Evolutionary conservation across 2,797 vertebrate species (phyloP).

Genomic region (Epinephelus coioides): DNA sequence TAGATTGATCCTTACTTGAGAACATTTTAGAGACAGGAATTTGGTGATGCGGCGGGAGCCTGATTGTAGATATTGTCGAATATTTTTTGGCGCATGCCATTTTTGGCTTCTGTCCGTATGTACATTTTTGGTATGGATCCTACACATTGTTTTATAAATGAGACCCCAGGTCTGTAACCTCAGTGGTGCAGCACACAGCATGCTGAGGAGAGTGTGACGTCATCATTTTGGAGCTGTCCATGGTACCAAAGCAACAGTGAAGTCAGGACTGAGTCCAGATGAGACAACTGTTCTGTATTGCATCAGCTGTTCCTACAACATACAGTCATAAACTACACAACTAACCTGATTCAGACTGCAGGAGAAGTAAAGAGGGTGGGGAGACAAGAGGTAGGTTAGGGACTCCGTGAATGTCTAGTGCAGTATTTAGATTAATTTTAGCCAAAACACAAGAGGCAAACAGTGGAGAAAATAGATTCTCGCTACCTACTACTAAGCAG

Average conservation of each 20-base stretch:
- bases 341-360: neutral
- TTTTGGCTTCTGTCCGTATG: too few relatives aligned
- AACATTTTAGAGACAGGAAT: too few relatives aligned
- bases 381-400: neutral
- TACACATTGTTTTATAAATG: too few relatives aligned
- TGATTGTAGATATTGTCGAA: too few relatives aligned
- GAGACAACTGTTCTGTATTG: neutral
- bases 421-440: neutral
- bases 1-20: too few relatives aligned
- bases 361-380: neutral
- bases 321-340: neutral
- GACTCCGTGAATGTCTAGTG: neutral
- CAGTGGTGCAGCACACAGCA: neutral
- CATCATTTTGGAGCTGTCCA: conserved; percentile 35
- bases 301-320: neutral
- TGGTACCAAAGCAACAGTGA: conserved; percentile 10
- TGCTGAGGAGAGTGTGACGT: neutral
- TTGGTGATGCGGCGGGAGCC: too few relatives aligned
- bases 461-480: neutral
- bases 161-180: too few relatives aligned
- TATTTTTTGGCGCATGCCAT: too few relatives aligned
- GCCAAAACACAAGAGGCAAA: neutral
- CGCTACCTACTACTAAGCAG: too few relatives aligned
- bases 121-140: too few relatives aligned
- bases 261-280: neutral